Conservation (phyloP, 1,140 invertebrate genomes). For the Vollenhovia emeryi region DNA sequence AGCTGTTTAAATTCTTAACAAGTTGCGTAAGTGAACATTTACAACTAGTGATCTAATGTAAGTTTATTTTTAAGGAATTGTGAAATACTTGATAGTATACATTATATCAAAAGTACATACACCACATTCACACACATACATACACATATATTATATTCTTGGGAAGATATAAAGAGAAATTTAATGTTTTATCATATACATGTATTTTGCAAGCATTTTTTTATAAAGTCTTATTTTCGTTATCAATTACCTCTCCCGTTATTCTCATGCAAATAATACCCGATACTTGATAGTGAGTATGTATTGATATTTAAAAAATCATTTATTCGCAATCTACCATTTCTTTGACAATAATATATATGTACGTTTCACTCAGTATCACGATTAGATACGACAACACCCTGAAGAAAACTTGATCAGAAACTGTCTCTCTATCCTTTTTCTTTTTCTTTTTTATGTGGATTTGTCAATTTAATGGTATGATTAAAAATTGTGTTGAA, state of each 20-base stretch:
- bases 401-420: neutral
- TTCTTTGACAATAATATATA: neutral
- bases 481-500: neutral
- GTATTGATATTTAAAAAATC: neutral
- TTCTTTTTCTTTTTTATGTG: neutral
- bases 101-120: conserved; percentile 24
- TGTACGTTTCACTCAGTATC: neutral
- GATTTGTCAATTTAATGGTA: neutral
- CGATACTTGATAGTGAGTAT: neutral
- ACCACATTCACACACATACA: conserved; percentile 19
- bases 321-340: neutral
- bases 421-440: neutral
- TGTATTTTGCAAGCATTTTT: conserved; percentile 67
- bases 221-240: conserved; percentile 68
- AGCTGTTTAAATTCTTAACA: conserved; percentile 51
- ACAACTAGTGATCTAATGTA: conserved; percentile 63
- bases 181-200: conserved; percentile 72
- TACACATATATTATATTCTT: conserved; percentile 74
- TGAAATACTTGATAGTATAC: conserved; percentile 59
- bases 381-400: neutral
- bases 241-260: conserved; percentile 44
- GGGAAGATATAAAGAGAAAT: conserved; percentile 73
- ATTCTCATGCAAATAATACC: neutral
- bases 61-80: conserved; percentile 50
- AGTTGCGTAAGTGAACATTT: conserved; percentile 52